phyloP scores from a whole-genome alignment of 2,113 vertebrate species.

The Notechis scutatus region DNA sequence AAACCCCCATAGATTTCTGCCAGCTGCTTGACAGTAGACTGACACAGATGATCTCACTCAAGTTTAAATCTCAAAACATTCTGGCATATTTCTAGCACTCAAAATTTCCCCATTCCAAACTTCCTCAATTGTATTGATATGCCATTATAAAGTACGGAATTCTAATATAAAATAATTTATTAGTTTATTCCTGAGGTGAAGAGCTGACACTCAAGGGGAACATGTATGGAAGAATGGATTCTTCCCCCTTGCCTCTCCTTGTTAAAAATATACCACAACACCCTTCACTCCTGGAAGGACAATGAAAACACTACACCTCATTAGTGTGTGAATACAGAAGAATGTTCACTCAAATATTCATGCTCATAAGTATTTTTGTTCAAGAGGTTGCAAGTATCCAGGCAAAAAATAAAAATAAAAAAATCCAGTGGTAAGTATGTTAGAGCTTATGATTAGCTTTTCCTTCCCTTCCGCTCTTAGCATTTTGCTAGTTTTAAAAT shows the following conservation, averaged over 20 bases:
- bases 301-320: not conserved
- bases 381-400: not conserved
- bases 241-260: not conserved
- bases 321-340: not conserved
- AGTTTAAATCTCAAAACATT: not conserved
- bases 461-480: not conserved
- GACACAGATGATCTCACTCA: constrained; percentile 7
- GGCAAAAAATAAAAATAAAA: not conserved
- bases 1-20: constrained; percentile 23
- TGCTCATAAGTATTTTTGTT: not conserved
- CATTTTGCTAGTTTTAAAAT: not conserved
- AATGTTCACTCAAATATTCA: not conserved
- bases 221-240: not conserved
- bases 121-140: constrained; percentile 10
- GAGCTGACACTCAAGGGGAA: not conserved
- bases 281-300: not conserved
- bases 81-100: not conserved
- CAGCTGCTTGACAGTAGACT: constrained; percentile 18
- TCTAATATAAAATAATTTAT: constrained; percentile 3
- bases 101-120: constrained; percentile 19
- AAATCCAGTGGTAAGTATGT: not conserved
- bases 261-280: not conserved
- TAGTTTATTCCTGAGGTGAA: not conserved
- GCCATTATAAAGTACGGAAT: constrained; percentile 8
- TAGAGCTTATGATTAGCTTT: not conserved